phyloP scores from a whole-genome alignment of 2,797 vertebrate genomes.

The Enteromius anoplus region DNA sequence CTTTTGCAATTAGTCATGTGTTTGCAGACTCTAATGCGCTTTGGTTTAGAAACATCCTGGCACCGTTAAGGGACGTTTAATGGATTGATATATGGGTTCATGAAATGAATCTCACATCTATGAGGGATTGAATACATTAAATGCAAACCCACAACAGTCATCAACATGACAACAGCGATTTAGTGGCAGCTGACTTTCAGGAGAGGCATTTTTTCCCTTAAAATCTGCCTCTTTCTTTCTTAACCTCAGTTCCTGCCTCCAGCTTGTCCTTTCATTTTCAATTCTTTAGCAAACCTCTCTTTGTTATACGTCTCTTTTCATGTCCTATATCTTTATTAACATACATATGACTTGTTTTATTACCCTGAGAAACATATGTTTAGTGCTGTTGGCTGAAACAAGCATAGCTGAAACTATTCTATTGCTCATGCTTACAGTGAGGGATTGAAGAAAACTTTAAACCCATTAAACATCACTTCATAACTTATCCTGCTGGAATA shows the following conservation, averaged over 20 bases:
- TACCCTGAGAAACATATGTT: neutral
- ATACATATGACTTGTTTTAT: neutral
- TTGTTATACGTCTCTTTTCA: constrained; percentile 45
- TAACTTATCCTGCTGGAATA: neutral
- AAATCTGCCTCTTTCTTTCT: constrained; percentile 8
- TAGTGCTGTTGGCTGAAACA: neutral
- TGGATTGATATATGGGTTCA: constrained; percentile 70
- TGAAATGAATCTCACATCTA: constrained; percentile 76
- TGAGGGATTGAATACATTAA: constrained; percentile 73
- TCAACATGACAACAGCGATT: constrained; percentile 70
- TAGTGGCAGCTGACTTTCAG: constrained; percentile 60
- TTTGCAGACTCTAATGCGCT: constrained; percentile 25
- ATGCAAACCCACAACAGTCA: constrained; percentile 73
- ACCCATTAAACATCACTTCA: neutral
- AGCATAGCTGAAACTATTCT: neutral
- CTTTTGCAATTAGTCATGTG: constrained; percentile 48
- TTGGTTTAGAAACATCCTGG: constrained; percentile 72
- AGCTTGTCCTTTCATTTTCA: constrained; percentile 1
- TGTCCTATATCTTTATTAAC: constrained; percentile 1
- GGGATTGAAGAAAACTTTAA: neutral
- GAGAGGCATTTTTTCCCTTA: constrained; percentile 41
- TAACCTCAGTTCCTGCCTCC: constrained; percentile 27
- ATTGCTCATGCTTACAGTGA: neutral
- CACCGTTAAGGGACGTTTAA: constrained; percentile 72
- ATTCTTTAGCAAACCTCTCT: constrained; percentile 49